Base-by-base conservation (phyloP, 2,888 invertebrate genomes). In the Resseliella maxima region DNA sequence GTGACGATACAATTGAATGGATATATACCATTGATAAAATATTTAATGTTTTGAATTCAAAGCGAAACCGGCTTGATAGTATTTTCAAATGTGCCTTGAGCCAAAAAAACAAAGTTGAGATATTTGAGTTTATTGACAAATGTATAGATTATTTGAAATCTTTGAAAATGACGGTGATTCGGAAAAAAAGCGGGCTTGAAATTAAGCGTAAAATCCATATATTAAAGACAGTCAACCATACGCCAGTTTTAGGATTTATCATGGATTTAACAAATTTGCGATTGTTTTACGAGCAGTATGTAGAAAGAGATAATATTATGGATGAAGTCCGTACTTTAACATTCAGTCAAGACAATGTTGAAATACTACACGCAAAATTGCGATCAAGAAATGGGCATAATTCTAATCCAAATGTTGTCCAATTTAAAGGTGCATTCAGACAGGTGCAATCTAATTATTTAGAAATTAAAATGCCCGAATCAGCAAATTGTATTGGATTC, bases 351-450 rank as follows among this genome's bases (percentile, higher is more conserved):
- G 36, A 81, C 21, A 35, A 81, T 36, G 0, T 81, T 36, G 81
- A 81, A 36, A 81, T 81, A 35, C 35, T 81, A 35, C 36, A 36
- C 36, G 5, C 35, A 35, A 81, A 81, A 81, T 35, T 81, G 18
- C 81, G 81, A 10, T 8, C 81, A 18, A 81, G 81, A 81, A 81
- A 81, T 36, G 81, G 81, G 2, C 36, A 35, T 5, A 81, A 81
- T 36, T 35, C 35, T n/a, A n/a, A n/a, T n/a, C n/a, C n/a, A n/a
- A n/a, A n/a, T n/a, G n/a, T n/a, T n/a, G n/a, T n/a, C n/a, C n/a
- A n/a, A n/a, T n/a, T n/a, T 41, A 12, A 41, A 12, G 41, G 41
- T 41, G 41, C 41, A 12, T 41, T 41, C 41, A 41, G 41, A 41
- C 41, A 41, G 41, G 6, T 41, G 41, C 41, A 41, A 12, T 41